A percentile compares a stretch with the other conserved stretches of the same genome.
Conservation (phyloP, 2,888 invertebrate genomes). For the Drosophila subsilvestris region DNA sequence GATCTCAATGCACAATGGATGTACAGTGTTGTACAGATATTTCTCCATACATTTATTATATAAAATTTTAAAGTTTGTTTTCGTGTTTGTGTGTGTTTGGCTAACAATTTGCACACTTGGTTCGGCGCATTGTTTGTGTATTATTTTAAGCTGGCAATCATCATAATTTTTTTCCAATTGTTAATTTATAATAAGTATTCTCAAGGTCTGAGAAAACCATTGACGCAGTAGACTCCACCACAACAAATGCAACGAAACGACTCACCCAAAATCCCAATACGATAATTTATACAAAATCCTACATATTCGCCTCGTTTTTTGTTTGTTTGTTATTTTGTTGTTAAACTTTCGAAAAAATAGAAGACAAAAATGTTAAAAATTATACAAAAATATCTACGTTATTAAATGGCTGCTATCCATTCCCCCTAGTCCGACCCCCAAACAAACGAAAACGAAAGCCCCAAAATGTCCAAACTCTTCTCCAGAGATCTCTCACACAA, state of each 20-base stretch:
- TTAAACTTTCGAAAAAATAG: slow-evolving; percentile 42
- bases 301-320: slow-evolving; percentile 33
- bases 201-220: slow-evolving; percentile 45
- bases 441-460: slow-evolving; percentile 74
- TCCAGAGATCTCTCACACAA: slow-evolving; percentile 24
- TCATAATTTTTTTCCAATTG: slow-evolving; percentile 42
- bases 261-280: slow-evolving; percentile 14
- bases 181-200: slow-evolving; percentile 49
- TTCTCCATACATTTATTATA: slow-evolving; percentile 7
- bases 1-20: slow-evolving; percentile 29
- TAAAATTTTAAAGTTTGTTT: slow-evolving; percentile 18
- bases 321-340: slow-evolving; percentile 11
- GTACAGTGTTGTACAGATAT: not conserved
- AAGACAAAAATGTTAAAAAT: slow-evolving; percentile 30
- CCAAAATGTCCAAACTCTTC: slow-evolving; percentile 17
- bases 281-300: slow-evolving; percentile 30
- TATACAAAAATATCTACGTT: slow-evolving; percentile 60
- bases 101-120: slow-evolving; percentile 32
- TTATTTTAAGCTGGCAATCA: slow-evolving; percentile 42
- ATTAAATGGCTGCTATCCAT: slow-evolving; percentile 63
- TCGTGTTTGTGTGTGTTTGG: not conserved
- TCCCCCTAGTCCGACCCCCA: slow-evolving; percentile 38
- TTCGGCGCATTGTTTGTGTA: slow-evolving; percentile 27
- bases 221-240: slow-evolving; percentile 33
- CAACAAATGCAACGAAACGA: slow-evolving; percentile 6